These are phyloP conservation scores for Aphis gossypii DNA, from an alignment of 1,140 invertebrate genomes.

Conservation along the genomic window DNA sequence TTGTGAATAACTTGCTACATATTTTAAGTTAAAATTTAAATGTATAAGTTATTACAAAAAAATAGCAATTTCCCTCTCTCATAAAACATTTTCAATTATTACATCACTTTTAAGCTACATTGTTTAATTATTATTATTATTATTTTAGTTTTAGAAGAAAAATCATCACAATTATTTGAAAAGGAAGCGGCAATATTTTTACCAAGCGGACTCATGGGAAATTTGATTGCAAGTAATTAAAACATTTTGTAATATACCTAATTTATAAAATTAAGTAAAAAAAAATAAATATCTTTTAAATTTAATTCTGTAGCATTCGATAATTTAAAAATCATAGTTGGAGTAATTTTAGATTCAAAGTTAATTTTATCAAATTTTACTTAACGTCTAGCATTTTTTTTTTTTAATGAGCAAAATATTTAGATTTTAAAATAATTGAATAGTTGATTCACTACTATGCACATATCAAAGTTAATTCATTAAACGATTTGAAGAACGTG, in stretches of 20 bases:
- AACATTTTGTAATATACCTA: no score
- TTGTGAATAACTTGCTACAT: no score
- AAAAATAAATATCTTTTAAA: no score
- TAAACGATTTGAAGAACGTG: background rate
- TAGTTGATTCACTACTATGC: no score
- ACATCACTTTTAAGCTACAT: background rate
- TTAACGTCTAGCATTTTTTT: background rate
- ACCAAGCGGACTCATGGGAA: conserved; percentile 92
- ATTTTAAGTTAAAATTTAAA: no score
- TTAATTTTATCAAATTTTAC: background rate
- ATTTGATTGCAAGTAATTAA: conserved; percentile 83
- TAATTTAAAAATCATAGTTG: background rate
- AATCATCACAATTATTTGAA: conserved; percentile 78
- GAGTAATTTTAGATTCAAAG: background rate
- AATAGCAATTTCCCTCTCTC: no score
- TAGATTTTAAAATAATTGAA: background rate
- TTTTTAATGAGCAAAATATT: background rate
- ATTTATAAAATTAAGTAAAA: no score
- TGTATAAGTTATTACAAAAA: no score
- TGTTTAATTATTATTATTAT: background rate
- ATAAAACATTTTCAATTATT: no score
- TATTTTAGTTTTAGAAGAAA: conserved; percentile 75
- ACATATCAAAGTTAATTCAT: background rate
- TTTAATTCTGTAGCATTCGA: background rate
- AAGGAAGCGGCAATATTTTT: conserved; percentile 92